phyloP scores from a whole-genome alignment of 2,797 vertebrate species.

The Avahi laniger region DNA sequence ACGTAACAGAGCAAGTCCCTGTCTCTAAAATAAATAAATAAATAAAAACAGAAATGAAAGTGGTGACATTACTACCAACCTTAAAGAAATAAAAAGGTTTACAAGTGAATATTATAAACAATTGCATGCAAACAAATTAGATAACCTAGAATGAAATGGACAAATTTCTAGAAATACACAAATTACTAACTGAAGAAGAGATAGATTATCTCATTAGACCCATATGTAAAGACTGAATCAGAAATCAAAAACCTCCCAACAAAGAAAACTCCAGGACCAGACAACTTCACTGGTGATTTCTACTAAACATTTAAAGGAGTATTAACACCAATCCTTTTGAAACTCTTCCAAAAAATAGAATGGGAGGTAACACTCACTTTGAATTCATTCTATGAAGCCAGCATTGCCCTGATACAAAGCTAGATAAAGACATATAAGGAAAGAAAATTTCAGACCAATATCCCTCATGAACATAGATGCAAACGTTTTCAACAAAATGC shows the following conservation, averaged over 20 bases:
- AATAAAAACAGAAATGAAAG: neutral
- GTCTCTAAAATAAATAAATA: too few relatives aligned
- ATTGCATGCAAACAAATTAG: neutral
- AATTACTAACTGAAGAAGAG: neutral
- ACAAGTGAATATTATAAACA: neutral
- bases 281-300: too few relatives aligned
- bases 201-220: neutral
- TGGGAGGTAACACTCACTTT: too few relatives aligned
- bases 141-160: neutral
- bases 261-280: neutral
- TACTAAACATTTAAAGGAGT: too few relatives aligned
- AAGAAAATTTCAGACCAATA: neutral
- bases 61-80: neutral
- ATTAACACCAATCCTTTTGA: too few relatives aligned
- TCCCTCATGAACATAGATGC: too few relatives aligned
- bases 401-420: too few relatives aligned
- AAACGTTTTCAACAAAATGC: neutral
- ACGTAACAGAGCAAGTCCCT: too few relatives aligned
- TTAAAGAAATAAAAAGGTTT: neutral
- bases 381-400: too few relatives aligned
- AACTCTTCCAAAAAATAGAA: too few relatives aligned
- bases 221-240: neutral
- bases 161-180: neutral
- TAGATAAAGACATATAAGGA: too few relatives aligned
- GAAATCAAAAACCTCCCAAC: neutral